Conservation (phyloP, 2,888 invertebrate species). For the Muschampia plurimacula region DNA sequence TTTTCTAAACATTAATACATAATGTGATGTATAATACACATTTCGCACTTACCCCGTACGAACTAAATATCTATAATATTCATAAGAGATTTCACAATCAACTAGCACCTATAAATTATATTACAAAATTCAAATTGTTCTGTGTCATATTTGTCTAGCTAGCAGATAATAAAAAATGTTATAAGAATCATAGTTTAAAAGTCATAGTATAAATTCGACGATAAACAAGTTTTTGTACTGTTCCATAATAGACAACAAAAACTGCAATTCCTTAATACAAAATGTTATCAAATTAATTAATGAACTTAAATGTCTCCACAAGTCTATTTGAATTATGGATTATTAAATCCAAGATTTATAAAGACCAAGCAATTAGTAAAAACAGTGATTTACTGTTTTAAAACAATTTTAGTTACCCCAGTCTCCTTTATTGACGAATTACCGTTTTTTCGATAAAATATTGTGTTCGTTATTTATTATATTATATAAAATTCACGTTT, state of each 20-base stretch:
- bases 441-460: too few species aligned
- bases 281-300: not conserved
- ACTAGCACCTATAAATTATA: conserved; percentile 70
- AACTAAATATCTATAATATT: conserved; percentile 51
- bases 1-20: conserved; percentile 18
- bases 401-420: too few species aligned
- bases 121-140: conserved; percentile 41
- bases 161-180: conserved; percentile 24
- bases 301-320: not conserved
- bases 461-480: too few species aligned
- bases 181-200: conserved; percentile 41
- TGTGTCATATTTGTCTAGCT: conserved; percentile 17
- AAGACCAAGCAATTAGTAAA: too few species aligned
- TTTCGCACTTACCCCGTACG: conserved; percentile 27
- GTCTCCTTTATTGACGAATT: too few species aligned
- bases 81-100: conserved; percentile 66
- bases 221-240: conserved; percentile 63
- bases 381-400: too few species aligned
- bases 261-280: conserved; percentile 45
- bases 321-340: too few species aligned
- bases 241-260: conserved; percentile 61
- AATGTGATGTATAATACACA: conserved; percentile 19
- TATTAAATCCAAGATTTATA: too few species aligned
- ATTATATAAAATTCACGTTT: too few species aligned
- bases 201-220: conserved; percentile 48